A percentile compares a stretch with the other conserved stretches of the same genome.
phyloP scores from a whole-genome alignment of 2,797 vertebrate species.

The Anguilla pacifica region DNA sequence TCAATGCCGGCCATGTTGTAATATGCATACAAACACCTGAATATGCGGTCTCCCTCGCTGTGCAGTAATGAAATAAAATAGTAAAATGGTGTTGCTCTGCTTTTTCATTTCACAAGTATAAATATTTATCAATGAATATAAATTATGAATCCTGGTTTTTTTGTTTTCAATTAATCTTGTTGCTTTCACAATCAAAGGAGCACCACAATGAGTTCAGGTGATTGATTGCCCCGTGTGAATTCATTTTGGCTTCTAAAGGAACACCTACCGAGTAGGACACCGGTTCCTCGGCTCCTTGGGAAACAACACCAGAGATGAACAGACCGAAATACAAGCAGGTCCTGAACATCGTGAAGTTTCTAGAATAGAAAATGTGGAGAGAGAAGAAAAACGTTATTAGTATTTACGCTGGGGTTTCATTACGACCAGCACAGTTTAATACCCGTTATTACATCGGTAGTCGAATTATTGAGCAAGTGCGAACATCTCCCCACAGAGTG shows the following conservation, averaged over 20 bases:
- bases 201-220: neutral
- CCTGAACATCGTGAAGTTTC: conserved; percentile 42
- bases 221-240: conserved; percentile 31
- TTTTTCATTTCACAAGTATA: neutral
- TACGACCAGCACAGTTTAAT: conserved; percentile 68
- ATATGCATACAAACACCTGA: neutral
- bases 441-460: conserved; percentile 72
- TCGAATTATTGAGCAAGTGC: conserved; percentile 73
- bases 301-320: conserved; percentile 63
- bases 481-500: conserved; percentile 66
- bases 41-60: neutral
- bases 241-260: neutral
- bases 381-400: conserved; percentile 17
- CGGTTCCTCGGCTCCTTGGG: conserved; percentile 79
- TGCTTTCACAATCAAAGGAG: neutral
- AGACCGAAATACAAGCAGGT: conserved; percentile 53
- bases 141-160: neutral
- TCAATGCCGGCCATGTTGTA: neutral
- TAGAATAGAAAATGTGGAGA: conserved; percentile 14
- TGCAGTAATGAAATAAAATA: no score
- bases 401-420: conserved; percentile 51
- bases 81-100: no score
- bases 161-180: neutral
- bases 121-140: neutral
- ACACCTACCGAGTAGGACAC: conserved; percentile 81